Conservation (phyloP, 2,888 invertebrate genomes). For the Cepaea hortensis region DNA sequence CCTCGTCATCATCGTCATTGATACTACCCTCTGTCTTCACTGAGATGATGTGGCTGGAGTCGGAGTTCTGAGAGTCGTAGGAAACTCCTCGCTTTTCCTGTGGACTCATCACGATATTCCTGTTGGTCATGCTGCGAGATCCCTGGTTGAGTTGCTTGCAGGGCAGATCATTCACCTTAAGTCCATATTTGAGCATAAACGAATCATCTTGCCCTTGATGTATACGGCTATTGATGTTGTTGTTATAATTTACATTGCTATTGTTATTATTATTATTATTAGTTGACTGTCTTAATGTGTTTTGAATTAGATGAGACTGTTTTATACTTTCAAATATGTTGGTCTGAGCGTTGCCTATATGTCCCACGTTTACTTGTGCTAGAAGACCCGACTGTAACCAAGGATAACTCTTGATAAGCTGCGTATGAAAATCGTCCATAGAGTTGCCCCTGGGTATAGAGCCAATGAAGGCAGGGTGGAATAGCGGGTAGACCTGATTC, state of each 20-base stretch:
- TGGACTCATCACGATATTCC: not conserved
- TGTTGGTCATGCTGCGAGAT: conserved; percentile 3
- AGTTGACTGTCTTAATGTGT: conserved; percentile 4
- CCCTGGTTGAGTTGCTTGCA: conserved; percentile 5
- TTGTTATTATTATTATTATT: conserved; percentile 9
- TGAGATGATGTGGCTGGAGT: not conserved
- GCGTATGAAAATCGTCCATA: conserved; percentile 65
- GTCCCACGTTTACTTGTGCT: conserved; percentile 12
- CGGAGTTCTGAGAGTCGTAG: conserved; percentile 18
- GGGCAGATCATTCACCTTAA: conserved; percentile 16
- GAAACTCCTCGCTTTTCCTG: conserved; percentile 31
- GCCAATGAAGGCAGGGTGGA: conserved; percentile 71
- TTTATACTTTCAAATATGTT: conserved; percentile 41
- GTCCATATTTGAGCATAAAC: conserved; percentile 19
- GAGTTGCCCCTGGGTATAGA: conserved; percentile 50
- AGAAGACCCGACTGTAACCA: conserved; percentile 24
- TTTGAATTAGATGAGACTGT: conserved; percentile 38
- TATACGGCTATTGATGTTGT: conserved; percentile 1
- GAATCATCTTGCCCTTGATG: conserved; percentile 18
- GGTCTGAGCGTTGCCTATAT: not conserved
- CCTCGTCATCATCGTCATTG: conserved; percentile 32
- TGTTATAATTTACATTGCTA: conserved; percentile 43
- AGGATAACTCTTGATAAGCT: conserved; percentile 60
- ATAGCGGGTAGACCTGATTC: conserved; percentile 39
- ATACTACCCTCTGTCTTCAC: conserved; percentile 35